Conservation (phyloP, 1,140 invertebrate species). For the Cherax quadricarinatus region DNA sequence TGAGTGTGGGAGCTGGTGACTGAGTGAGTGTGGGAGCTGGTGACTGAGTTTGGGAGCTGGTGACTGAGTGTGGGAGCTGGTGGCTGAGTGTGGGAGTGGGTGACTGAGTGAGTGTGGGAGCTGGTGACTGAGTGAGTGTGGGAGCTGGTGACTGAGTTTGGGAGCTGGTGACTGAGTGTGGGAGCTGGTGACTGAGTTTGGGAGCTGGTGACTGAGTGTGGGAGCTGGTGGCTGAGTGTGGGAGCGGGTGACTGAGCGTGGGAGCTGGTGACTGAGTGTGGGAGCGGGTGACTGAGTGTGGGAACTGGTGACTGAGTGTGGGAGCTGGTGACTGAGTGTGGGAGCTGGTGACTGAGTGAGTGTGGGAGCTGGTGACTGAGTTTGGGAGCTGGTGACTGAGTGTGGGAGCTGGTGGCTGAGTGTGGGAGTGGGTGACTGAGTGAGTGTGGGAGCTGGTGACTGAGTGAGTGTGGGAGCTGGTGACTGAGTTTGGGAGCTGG, state of each 20-base stretch:
- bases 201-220: too few relatives aligned
- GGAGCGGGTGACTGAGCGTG: not conserved
- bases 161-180: too few relatives aligned
- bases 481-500: not conserved
- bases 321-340: too few relatives aligned
- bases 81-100: not conserved
- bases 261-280: not conserved
- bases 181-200: not conserved
- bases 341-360: not conserved
- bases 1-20: too few relatives aligned
- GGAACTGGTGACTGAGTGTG: too few relatives aligned
- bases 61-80: not conserved
- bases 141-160: conserved; percentile 24
- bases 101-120: conserved; percentile 4
- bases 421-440: conserved; percentile 34
- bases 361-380: not conserved
- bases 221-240: too few relatives aligned
- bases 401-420: conserved; percentile 15
- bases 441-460: not conserved
- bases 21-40: too few relatives aligned
- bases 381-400: not conserved
- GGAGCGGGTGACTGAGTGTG: too few relatives aligned
- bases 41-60: too few relatives aligned
- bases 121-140: conserved; percentile 27
- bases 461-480: not conserved